Evolutionary conservation across 2,797 vertebrate genomes (phyloP), one percentile per base, ranked within the genome.

Genomic region (Nothura maculosa): DNA sequence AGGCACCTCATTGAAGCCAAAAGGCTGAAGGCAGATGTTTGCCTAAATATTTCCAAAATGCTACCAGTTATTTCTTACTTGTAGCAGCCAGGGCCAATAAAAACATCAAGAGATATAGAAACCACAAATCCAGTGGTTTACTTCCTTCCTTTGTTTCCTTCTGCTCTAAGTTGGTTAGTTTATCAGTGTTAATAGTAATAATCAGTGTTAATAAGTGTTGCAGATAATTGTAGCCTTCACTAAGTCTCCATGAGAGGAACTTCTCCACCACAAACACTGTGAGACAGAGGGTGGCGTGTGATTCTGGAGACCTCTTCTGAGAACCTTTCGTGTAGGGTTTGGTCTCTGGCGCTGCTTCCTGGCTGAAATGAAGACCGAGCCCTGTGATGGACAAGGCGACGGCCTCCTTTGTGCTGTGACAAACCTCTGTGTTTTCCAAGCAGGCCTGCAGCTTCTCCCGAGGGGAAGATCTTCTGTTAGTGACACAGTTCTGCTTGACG

Each of bases 391-490:
- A 82, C 40, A 1, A 1, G 1, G 11, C 32, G 76, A 67, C 4
- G 28, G 63, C 75, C 78, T 67, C 60, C 14, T 73, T 52, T 77
- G 87, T 68, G 75, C 67, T 27, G 81, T 90, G 94, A 81, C 87
- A 90, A 82, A 92, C 40, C 1, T 27, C 32, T 86, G 78, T 84
- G 18, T 81, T 48, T 57, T 76, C 83, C 84, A 90, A 83, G 85
- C 93, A 79, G 67, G 34, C 74, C 67, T 0, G 0, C 43, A 62
- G 84, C 75, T 76, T 76, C 87, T 93, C 87, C 60, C 61, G 61
- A 5, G 77, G 87, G 87, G 52, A 57, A 63, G 45, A 50, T 60
- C 67, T 80, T 3, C 40, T 90, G 81, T 74, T 80, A 63, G 47
- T 92, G 80, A 75, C 92, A 91, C 58, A 36, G 86, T 48, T 94